Conservation (phyloP, 2,797 vertebrate species). For the Acropternis orthonyx region DNA sequence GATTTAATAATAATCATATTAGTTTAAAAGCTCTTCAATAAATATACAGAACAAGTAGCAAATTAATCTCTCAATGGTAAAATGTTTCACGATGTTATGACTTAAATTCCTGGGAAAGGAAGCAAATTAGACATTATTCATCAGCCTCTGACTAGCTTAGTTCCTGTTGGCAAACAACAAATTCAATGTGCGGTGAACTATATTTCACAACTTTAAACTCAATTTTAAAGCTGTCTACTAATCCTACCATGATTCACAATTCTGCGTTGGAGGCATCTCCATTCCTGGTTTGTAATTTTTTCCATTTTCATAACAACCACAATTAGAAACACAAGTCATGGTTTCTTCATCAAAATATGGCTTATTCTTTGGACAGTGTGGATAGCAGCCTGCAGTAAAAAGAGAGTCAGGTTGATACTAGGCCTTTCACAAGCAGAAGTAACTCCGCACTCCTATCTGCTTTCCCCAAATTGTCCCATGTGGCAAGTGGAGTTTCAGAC, state of each 20-base stretch:
- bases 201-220: background rate
- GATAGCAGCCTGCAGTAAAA: slow-evolving; percentile 86
- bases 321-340: slow-evolving; percentile 78
- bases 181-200: background rate
- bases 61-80: background rate
- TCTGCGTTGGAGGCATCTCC: slow-evolving; percentile 72
- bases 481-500: background rate
- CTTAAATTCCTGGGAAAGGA: background rate
- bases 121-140: background rate
- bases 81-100: background rate
- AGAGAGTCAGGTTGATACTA: background rate
- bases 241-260: slow-evolving; percentile 86
- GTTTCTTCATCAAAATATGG: slow-evolving; percentile 89
- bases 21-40: background rate
- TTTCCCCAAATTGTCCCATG: background rate
- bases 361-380: slow-evolving; percentile 81
- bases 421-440: background rate
- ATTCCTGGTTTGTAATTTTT: slow-evolving; percentile 75
- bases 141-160: background rate
- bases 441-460: background rate
- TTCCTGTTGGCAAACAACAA: background rate
- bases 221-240: background rate
- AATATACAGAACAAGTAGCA: background rate
- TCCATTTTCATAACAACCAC: slow-evolving; percentile 82
- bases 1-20: background rate